phyloP scores from a whole-genome alignment of 2,888 invertebrate genomes.

The Zeuzera pyrina region DNA sequence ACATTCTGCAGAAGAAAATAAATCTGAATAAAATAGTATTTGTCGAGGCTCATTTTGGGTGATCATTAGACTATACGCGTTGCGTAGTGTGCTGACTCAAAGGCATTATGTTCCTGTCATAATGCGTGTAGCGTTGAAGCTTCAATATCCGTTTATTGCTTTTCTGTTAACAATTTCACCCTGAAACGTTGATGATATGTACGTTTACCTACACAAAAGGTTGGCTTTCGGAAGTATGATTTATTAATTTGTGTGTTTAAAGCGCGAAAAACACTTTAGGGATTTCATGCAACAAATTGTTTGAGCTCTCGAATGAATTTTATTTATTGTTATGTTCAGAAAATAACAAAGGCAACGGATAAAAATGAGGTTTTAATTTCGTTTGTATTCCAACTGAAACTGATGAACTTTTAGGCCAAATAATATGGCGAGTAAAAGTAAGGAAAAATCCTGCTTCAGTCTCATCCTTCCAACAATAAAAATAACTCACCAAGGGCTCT shows the following conservation, averaged over 20 bases:
- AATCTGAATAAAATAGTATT: too few relatives aligned
- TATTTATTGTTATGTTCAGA: slow-evolving; percentile 1
- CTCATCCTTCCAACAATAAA: slow-evolving; percentile 15
- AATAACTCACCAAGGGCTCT: slow-evolving; percentile 18
- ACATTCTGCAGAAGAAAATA: too few relatives aligned
- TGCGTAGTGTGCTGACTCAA: too few relatives aligned
- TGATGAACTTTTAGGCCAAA: not conserved
- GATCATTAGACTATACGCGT: too few relatives aligned
- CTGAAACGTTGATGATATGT: slow-evolving; percentile 9
- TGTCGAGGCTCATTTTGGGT: too few relatives aligned
- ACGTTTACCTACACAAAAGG: slow-evolving; percentile 12
- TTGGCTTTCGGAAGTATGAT: slow-evolving; percentile 15
- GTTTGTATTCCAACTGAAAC: too few relatives aligned
- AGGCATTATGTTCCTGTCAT: too few relatives aligned
- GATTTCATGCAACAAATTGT: slow-evolving; percentile 5
- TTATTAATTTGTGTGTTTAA: slow-evolving; percentile 12
- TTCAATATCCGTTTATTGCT: slow-evolving; percentile 26
- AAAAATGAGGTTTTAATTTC: slow-evolving; percentile 2
- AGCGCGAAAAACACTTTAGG: not conserved
- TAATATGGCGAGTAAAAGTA: not conserved
- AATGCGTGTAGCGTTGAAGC: slow-evolving; percentile 13
- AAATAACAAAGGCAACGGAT: slow-evolving; percentile 6
- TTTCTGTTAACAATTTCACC: slow-evolving; percentile 17
- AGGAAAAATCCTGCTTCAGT: not conserved
- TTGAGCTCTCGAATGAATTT: not conserved